Evolutionary conservation across 1,140 invertebrate species (phyloP), one percentile per base, ranked within the genome.

Genomic region (Heliconius himera): DNA sequence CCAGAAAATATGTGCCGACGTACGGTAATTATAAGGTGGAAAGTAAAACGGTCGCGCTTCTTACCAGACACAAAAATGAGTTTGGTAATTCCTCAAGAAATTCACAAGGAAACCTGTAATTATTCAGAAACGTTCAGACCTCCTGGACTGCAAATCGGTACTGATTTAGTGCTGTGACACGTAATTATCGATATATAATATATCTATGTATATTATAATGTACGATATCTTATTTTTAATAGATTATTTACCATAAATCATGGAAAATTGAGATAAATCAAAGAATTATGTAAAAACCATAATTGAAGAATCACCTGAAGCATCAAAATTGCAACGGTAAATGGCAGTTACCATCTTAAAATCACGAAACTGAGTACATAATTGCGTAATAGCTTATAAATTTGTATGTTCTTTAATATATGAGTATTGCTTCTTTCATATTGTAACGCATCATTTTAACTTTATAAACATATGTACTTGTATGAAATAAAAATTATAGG

Each of bases 371-470:
- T 88, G 87, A 89, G 71, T 82, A 84, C 77, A 83, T 92, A 91
- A 91, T 89, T 91, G 82, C 88, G 77, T 92, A 90, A 92, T 90
- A 87, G 88, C 90, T 88, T 83, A 88, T 79, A 76, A 89, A 83
- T 84, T 83, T 88, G 88, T 87, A 88, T 66, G 22, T 66, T 66
- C 60, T 66, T 29, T 66, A 29, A 66, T 66, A 29, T 66, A 66
- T 29, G 26, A 66, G 26, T 66, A 29, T 66, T 66, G 11, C 60
- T 66, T 66, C 11, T 66, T 66, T 66, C 13, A 66, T 66, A 66
- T 66, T 66, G 22, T 66, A 66, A 66, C 3, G 60, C 9, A 66
- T 66, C 29, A 66, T 66, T 66, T 66, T 6, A 66, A 66, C 26
- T 26, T 26, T 66, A 66, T 66, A 9, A 29, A 26, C 26, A 29